Base-by-base conservation (phyloP, 2,888 invertebrate genomes). In the Eupithecia inturbata region DNA sequence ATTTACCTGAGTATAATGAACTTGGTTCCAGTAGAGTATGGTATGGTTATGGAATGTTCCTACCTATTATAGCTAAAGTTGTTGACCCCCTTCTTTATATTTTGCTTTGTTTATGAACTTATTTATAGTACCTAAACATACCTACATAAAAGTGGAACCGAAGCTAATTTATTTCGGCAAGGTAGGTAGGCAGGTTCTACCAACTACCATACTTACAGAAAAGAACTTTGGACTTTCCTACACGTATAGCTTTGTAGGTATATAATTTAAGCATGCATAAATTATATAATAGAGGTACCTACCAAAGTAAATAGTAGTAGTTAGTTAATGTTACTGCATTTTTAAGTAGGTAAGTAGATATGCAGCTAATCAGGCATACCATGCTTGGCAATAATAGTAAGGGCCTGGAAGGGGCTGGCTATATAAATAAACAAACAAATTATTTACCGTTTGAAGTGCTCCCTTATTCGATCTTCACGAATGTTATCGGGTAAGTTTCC, bases 401-500 rank as follows among this genome's bases (percentile, higher is more conserved):
- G 63, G 26, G 26, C 57, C 26, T 14, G 26, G 14, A 57, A 26
- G 57, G 57, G 26, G 26, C 57, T 22, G 22, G 3, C 22, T 12
- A 57, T 26, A 3, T 45, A 33, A 41, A 53, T 26, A 74, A 70
- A 39, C 49, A 67, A 75, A 49, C 63, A 67, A 68, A 62, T 33
- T 81, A 22, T 33, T 96, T 96, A 98, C 98, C 98, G 97, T 97
- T 98, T 98, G 96, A 99, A 99, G 96, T 98, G 98, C 95, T 98
- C 98, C 96, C 97, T 96, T 96, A 99, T 98, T 95, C 98, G 97
- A 95, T 98, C 98, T 96, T 99, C 98, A 94, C 98, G 97, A 96
- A 98, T 98, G 96, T 98, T 98, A 96, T 99, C 99, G 97, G 99
- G 99, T 97, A 99, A 98, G 97, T 99, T 99, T 97, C 99, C 99